Conservation (phyloP, 2,797 vertebrate genomes). For the Brotula barbata region DNA sequence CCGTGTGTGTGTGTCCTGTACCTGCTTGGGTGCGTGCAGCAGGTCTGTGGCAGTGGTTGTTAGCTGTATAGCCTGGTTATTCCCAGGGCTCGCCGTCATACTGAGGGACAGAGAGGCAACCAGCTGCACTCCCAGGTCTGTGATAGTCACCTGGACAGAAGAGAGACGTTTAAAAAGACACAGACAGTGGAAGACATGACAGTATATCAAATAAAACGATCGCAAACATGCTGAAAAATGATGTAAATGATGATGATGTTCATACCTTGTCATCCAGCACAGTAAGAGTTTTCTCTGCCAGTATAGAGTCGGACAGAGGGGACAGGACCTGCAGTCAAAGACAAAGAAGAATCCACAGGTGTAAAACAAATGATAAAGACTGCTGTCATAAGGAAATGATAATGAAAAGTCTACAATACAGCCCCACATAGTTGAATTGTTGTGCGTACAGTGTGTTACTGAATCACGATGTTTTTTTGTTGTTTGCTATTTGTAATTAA, state of each 20-base stretch:
- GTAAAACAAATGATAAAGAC: not conserved
- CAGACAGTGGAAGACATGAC: no score
- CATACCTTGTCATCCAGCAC: slow-evolving; percentile 88
- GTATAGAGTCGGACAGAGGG: slow-evolving; percentile 92
- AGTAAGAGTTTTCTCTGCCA: slow-evolving; percentile 94
- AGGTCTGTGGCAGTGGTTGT: slow-evolving; percentile 85
- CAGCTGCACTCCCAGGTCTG: slow-evolving; percentile 89
- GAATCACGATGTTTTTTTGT: no score
- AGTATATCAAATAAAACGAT: no score
- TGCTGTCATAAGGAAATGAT: no score
- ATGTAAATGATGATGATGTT: not conserved
- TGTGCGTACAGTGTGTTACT: no score
- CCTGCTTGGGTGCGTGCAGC: slow-evolving; percentile 88
- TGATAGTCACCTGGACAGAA: slow-evolving; percentile 84
- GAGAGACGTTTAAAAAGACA: not conserved
- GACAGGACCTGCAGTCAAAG: slow-evolving; percentile 85
- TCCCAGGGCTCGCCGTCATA: slow-evolving; percentile 82
- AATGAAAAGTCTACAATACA: no score
- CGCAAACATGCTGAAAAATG: no score
- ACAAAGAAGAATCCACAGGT: not conserved
- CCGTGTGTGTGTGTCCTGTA: slow-evolving; percentile 42
- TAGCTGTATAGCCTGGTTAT: slow-evolving; percentile 83
- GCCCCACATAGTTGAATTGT: no score
- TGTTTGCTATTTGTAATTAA: no score
- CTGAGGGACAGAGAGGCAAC: slow-evolving; percentile 87